Conservation (phyloP, 2,888 invertebrate genomes). For the Macrophya alboannulata region DNA sequence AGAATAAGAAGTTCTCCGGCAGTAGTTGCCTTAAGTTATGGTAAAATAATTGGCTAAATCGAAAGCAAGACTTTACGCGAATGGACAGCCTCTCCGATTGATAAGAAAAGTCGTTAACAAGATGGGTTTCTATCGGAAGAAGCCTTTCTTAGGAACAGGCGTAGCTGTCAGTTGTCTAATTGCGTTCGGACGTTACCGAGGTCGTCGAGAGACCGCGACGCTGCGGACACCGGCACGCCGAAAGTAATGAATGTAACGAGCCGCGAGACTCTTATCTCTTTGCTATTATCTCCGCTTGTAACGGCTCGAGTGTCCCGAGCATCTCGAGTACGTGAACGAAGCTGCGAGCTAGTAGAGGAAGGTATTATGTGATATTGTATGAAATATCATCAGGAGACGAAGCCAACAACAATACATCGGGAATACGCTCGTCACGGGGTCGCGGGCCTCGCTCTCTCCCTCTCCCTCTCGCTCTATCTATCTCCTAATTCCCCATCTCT, state of each 20-base stretch:
- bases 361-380: conserved; percentile 64
- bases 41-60: conserved; percentile 27
- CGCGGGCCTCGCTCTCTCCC: conserved; percentile 41
- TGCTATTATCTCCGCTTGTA: conserved; percentile 71
- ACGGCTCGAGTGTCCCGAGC: conserved; percentile 40
- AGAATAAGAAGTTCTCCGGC: not conserved
- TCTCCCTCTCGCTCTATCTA: conserved; percentile 23
- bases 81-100: conserved; percentile 20
- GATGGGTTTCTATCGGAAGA: conserved; percentile 1
- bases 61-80: conserved; percentile 17
- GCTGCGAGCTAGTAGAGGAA: conserved; percentile 15
- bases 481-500: conserved; percentile 3
- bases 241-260: conserved; percentile 67
- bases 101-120: conserved; percentile 49
- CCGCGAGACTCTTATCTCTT: conserved; percentile 69
- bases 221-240: conserved; percentile 34
- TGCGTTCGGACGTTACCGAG: conserved; percentile 43
- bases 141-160: not conserved
- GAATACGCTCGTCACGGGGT: conserved; percentile 66
- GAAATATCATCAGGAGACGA: conserved; percentile 60
- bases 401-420: conserved; percentile 64
- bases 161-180: conserved; percentile 53
- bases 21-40: not conserved
- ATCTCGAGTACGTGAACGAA: conserved; percentile 45
- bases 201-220: conserved; percentile 64